Evolutionary conservation across 2,113 vertebrate species (phyloP).

Genomic region (Petromus typicus): DNA sequence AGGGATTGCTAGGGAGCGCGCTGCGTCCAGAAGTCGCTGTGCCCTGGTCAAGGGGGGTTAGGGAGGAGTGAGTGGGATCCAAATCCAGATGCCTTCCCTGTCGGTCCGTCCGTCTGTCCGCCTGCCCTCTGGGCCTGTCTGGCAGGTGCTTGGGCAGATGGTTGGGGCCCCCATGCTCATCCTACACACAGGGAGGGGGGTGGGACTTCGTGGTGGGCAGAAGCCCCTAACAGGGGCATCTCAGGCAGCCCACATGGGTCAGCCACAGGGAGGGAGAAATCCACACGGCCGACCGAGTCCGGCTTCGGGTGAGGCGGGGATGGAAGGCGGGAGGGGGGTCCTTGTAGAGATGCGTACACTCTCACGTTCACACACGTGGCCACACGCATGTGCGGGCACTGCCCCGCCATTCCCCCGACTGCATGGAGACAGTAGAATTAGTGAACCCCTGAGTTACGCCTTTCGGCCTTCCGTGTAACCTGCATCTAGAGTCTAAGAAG

Average conservation of each 20-base stretch:
- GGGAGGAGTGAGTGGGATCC: conserved; percentile 89
- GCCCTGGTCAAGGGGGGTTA: conserved; percentile 92
- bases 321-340: conserved; percentile 77
- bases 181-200: conserved; percentile 80
- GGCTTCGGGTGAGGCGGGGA: conserved; percentile 67
- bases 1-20: conserved; percentile 93
- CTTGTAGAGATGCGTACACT: conserved; percentile 67
- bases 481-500: conserved; percentile 86
- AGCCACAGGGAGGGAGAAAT: conserved; percentile 75
- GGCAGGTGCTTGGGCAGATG: conserved; percentile 65
- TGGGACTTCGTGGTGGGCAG: conserved; percentile 77
- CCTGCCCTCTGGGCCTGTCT: conserved; percentile 59
- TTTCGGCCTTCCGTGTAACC: conserved; percentile 83
- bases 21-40: conserved; percentile 93
- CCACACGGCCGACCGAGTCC: conserved; percentile 33
- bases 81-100: conserved; percentile 78
- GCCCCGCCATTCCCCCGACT: conserved; percentile 80
- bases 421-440: conserved; percentile 87
- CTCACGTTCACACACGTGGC: conserved; percentile 68
- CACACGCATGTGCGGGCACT: conserved; percentile 66
- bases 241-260: conserved; percentile 68
- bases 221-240: conserved; percentile 62
- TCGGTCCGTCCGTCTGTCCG: conserved; percentile 70
- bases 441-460: conserved; percentile 84
- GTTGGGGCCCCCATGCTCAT: conserved; percentile 79